Percentiles rank a stretch among this genome's conserved stretches.
Conservation (phyloP, 2,888 invertebrate species). For the Microctonus brassicae region DNA sequence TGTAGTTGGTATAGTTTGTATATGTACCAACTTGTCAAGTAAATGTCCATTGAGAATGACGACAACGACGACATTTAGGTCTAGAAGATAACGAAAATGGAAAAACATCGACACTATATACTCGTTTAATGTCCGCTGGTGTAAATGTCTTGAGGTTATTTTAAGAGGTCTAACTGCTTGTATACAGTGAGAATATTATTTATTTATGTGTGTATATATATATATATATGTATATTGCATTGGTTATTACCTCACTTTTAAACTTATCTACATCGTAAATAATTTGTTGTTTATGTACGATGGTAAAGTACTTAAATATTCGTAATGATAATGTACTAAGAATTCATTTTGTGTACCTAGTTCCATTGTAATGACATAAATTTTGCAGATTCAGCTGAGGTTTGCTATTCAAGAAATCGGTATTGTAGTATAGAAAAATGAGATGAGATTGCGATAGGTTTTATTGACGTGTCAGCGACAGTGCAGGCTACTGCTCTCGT, state of each 20-base stretch:
- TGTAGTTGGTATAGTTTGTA: constrained; percentile 6
- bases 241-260: constrained; percentile 4
- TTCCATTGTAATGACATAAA: background rate
- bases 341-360: background rate
- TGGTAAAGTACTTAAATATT: background rate
- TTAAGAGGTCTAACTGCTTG: background rate
- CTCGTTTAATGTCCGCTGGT: constrained; percentile 10
- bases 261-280: background rate
- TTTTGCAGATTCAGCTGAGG: background rate
- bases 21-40: constrained; percentile 12
- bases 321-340: background rate
- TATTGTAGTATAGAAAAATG: background rate
- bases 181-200: too few species aligned
- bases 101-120: constrained; percentile 24
- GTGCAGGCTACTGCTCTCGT: too few species aligned
- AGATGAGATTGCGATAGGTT: background rate
- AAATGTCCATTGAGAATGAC: background rate
- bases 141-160: constrained; percentile 26
- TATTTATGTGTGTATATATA: too few species aligned
- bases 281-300: background rate
- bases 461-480: background rate
- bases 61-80: constrained; percentile 27
- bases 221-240: background rate
- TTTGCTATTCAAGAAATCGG: background rate
- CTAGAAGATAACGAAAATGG: constrained; percentile 36